phyloP scores from a whole-genome alignment of 53 echinoderm and acorn worm genomes.

The Crossaster papposus region DNA sequence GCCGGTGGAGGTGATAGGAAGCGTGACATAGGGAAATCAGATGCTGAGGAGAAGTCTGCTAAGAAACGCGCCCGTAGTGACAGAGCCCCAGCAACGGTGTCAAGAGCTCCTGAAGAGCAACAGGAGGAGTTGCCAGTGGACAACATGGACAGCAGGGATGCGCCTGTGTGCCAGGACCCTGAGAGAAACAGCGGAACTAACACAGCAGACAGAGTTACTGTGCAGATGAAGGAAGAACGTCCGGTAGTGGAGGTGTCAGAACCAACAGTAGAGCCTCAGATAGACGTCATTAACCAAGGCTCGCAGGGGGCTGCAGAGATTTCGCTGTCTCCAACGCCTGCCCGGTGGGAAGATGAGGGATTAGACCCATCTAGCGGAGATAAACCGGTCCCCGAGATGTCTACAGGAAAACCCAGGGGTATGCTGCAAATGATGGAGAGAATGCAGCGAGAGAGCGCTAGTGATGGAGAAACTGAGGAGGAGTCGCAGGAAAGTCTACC shows the following conservation, averaged over 20 bases:
- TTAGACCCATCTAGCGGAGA: constrained; percentile 8
- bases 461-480: constrained; percentile 6
- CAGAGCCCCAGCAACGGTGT: constrained; percentile 5
- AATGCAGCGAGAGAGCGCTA: neutral
- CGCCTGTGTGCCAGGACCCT: neutral
- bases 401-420: no score
- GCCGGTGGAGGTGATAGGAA: constrained; percentile 3
- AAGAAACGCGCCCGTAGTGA: neutral
- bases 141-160: no score
- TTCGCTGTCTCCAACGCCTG: no score
- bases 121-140: no score
- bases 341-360: neutral
- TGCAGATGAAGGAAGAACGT: no score
- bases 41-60: neutral
- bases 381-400: neutral
- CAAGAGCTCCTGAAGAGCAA: constrained; percentile 4
- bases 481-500: no score
- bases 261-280: no score
- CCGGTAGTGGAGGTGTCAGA: no score
- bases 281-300: neutral
- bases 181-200: constrained; percentile 14
- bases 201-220: no score
- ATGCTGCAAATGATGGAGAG: neutral
- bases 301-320: no score
- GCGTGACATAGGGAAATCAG: neutral